phyloP scores from a whole-genome alignment of 2,797 vertebrate species.

The Propithecus deckenii region DNA sequence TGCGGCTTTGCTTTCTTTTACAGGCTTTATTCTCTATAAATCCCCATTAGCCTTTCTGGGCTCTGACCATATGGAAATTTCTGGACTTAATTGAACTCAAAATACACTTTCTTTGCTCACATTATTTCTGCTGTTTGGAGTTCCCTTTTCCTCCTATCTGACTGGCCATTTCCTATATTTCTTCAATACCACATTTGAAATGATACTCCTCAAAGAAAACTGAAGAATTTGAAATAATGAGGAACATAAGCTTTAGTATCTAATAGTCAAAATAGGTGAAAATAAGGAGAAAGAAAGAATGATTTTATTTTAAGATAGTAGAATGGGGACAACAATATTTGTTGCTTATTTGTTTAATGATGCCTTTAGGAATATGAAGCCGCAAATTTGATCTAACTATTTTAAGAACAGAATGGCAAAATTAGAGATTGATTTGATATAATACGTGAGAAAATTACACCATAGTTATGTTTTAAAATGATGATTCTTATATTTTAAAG shows the following conservation, averaged over 20 bases:
- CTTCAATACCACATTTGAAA: slow-evolving; percentile 22
- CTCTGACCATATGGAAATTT: not conserved
- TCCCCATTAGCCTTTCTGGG: not conserved
- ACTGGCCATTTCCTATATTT: not conserved
- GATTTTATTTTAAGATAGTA: not conserved
- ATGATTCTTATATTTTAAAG: not conserved
- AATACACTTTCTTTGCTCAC: not conserved
- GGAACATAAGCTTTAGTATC: not conserved
- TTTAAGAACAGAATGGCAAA: slow-evolving; percentile 12
- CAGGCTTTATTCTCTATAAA: not conserved
- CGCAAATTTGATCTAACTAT: not conserved
- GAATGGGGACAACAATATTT: not conserved
- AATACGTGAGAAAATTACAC: not conserved
- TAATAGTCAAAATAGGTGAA: not conserved
- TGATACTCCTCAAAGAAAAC: not conserved
- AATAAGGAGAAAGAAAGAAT: not conserved
- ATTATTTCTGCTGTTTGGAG: not conserved
- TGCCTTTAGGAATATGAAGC: not conserved
- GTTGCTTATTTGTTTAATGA: not conserved
- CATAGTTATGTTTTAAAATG: not conserved
- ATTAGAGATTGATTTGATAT: not conserved
- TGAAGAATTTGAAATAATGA: not conserved
- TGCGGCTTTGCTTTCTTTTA: not conserved
- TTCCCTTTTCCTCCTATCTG: not conserved
- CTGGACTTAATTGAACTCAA: not conserved